Evolutionary conservation across 2,888 invertebrate species (phyloP).

Genomic region (Eulithis prunata): DNA sequence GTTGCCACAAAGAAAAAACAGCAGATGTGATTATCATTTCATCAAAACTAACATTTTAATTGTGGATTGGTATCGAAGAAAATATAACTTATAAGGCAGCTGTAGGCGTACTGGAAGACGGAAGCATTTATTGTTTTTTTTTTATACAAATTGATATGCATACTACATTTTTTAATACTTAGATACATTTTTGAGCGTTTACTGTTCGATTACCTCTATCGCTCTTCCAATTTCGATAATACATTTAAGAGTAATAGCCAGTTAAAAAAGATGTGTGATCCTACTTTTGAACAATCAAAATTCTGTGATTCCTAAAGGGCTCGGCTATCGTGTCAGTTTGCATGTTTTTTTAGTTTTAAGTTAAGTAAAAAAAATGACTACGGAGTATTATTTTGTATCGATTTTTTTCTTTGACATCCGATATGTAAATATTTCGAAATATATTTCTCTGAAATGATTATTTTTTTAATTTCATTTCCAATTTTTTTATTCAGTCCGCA

Average conservation of each 20-base stretch:
- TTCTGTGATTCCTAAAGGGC: slow-evolving; percentile 35
- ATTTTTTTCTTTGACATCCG: slow-evolving; percentile 35
- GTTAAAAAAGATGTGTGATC: slow-evolving; percentile 28
- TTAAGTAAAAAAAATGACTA: slow-evolving; percentile 31
- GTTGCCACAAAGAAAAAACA: too few relatives aligned
- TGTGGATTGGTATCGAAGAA: too few relatives aligned
- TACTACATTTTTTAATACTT: slow-evolving; percentile 1
- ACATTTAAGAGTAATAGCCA: slow-evolving; percentile 13
- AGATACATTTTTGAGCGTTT: slow-evolving; percentile 4
- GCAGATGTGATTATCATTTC: too few relatives aligned
- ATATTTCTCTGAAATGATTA: slow-evolving; percentile 36
- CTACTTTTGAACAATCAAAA: slow-evolving; percentile 43
- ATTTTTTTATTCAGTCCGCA: slow-evolving; percentile 33
- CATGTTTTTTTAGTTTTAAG: slow-evolving; percentile 34
- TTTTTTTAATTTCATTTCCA: slow-evolving; percentile 33
- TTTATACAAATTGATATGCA: slow-evolving; percentile 8
- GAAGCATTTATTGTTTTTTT: slow-evolving; percentile 15
- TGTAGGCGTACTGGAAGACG: slow-evolving; percentile 21
- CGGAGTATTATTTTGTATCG: slow-evolving; percentile 28
- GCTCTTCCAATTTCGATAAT: slow-evolving; percentile 15
- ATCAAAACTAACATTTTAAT: too few relatives aligned
- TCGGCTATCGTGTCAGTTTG: slow-evolving; percentile 21
- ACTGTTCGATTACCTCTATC: background rate
- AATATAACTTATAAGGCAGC: slow-evolving; percentile 16
- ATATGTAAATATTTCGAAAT: slow-evolving; percentile 34